These are phyloP conservation scores for Nipponacmea schrenckii DNA, from an alignment of 2,888 invertebrate species.

Conservation along the genomic window DNA sequence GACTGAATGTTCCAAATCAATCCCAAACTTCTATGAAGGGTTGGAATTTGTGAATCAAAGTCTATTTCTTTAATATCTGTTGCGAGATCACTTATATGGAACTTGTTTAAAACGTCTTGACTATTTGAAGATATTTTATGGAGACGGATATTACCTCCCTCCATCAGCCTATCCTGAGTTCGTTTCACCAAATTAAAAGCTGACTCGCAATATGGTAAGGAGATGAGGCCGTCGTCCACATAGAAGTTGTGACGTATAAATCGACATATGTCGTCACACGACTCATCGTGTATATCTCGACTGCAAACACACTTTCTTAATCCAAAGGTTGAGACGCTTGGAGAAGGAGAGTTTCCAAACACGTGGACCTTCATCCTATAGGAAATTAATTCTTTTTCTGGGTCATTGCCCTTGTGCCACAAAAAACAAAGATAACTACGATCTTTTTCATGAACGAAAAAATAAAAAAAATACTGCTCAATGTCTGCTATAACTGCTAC, in stretches of 20 bases:
- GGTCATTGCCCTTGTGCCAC: slow-evolving; percentile 19
- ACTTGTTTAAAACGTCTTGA: slow-evolving; percentile 9
- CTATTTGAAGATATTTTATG: slow-evolving; percentile 27
- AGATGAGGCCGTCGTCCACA: slow-evolving; percentile 28
- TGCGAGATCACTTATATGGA: slow-evolving; percentile 14
- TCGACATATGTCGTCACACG: background rate
- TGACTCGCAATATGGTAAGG: slow-evolving; percentile 10
- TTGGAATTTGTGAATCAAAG: too few relatives aligned
- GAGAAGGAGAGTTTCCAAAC: slow-evolving; percentile 19
- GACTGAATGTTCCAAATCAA: slow-evolving; percentile 18
- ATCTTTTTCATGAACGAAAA: slow-evolving; percentile 16
- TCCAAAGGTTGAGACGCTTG: slow-evolving; percentile 21
- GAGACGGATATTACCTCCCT: slow-evolving; percentile 20
- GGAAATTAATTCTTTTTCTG: background rate
- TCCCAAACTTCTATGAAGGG: slow-evolving; percentile 24
- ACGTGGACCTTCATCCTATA: slow-evolving; percentile 24
- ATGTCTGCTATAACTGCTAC: slow-evolving; percentile 24
- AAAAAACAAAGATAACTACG: slow-evolving; percentile 19
- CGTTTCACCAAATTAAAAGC: slow-evolving; percentile 18
- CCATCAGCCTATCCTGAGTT: slow-evolving; percentile 12
- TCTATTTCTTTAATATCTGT: background rate
- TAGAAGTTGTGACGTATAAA: slow-evolving; percentile 21
- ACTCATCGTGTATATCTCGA: too few relatives aligned
- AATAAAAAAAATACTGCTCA: slow-evolving; percentile 22
- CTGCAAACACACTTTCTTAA: slow-evolving; percentile 4